Conservation (phyloP, 2,888 invertebrate genomes). For the Strigamia crassipes region DNA sequence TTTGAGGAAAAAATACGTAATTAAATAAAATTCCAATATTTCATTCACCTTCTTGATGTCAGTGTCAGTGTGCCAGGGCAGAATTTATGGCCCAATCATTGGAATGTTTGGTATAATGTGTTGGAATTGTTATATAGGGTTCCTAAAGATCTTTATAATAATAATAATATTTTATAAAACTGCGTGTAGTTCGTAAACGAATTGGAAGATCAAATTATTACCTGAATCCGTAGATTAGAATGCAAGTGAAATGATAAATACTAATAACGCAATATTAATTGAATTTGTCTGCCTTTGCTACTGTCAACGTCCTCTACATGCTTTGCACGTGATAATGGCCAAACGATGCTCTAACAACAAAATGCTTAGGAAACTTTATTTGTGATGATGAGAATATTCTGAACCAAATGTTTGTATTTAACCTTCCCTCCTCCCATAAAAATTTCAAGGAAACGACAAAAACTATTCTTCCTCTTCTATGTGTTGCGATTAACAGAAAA, state of each 20-base stretch:
- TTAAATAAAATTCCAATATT: slow-evolving; percentile 35
- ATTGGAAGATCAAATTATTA: slow-evolving; percentile 31
- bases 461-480: slow-evolving; percentile 36
- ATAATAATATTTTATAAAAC: slow-evolving; percentile 37
- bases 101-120: slow-evolving; percentile 36
- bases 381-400: slow-evolving; percentile 41
- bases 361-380: slow-evolving; percentile 47
- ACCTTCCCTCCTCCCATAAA: not conserved
- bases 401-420: slow-evolving; percentile 44
- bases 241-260: slow-evolving; percentile 19
- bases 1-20: slow-evolving; percentile 33
- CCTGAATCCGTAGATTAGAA: slow-evolving; percentile 31
- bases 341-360: slow-evolving; percentile 33
- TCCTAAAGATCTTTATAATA: slow-evolving; percentile 40
- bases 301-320: slow-evolving; percentile 25
- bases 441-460: slow-evolving; percentile 36
- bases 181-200: slow-evolving; percentile 33
- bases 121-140: slow-evolving; percentile 42
- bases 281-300: slow-evolving; percentile 38
- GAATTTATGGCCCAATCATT: slow-evolving; percentile 26
- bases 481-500: slow-evolving; percentile 17
- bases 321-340: slow-evolving; percentile 42
- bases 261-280: slow-evolving; percentile 37
- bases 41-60: slow-evolving; percentile 40
- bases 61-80: slow-evolving; percentile 38